These are phyloP conservation scores for Meloidogyne chitwoodi DNA, from an alignment of 1,140 invertebrate genomes.

Conservation along the genomic window DNA sequence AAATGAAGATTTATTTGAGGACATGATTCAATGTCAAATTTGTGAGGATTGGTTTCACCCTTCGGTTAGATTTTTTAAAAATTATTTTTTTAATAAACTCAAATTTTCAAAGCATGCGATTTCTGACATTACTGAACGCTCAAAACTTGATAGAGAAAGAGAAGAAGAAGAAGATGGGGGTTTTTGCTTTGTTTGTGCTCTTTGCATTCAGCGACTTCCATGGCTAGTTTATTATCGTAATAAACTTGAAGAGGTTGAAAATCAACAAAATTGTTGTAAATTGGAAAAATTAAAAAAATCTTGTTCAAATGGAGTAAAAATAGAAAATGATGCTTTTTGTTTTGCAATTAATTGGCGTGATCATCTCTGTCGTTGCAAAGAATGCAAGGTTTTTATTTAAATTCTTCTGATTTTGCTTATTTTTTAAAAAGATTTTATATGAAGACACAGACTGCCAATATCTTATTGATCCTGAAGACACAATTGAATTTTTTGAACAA, in stretches of 20 bases:
- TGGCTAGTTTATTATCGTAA: constrained; percentile 8
- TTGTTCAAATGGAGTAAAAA: not conserved
- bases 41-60: constrained; percentile 97
- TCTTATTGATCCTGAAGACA: constrained; percentile 44
- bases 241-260: not conserved
- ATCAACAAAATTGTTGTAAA: constrained; percentile 25
- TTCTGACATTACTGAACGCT: constrained; percentile 5
- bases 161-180: not conserved
- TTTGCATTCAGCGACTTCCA: not conserved
- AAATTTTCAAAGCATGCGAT: not conserved
- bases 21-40: constrained; percentile 91
- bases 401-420: not conserved
- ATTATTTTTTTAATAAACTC: not conserved
- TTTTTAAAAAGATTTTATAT: constrained; percentile 32
- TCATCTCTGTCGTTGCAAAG: constrained; percentile 28
- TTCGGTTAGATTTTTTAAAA: not conserved
- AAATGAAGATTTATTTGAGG: constrained; percentile 67
- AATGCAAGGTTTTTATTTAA: constrained; percentile 32
- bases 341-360: constrained; percentile 29
- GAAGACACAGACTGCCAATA: constrained; percentile 41
- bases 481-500: constrained; percentile 32
- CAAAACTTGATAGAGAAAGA: not conserved
- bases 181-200: not conserved
- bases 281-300: constrained; percentile 16
- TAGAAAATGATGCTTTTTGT: constrained; percentile 13